Conservation (phyloP, 2,888 invertebrate species). For the Stenurella melanura region DNA sequence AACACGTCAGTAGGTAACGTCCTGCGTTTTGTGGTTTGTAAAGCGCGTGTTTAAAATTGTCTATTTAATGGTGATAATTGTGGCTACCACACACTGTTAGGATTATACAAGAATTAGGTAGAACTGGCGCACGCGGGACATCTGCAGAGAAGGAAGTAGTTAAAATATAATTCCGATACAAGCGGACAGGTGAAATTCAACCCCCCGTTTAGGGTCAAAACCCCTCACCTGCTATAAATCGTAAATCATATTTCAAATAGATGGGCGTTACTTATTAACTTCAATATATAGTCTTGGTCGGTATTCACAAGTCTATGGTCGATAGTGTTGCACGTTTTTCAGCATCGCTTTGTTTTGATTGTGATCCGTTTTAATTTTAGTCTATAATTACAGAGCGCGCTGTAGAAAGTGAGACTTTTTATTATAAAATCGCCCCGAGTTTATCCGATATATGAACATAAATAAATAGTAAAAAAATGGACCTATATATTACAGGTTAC, state of each 20-base stretch:
- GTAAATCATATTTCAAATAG: slow-evolving; percentile 72
- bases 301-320: slow-evolving; percentile 55
- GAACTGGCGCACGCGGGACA: slow-evolving; percentile 59
- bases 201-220: slow-evolving; percentile 62
- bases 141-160: slow-evolving; percentile 70
- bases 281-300: slow-evolving; percentile 61
- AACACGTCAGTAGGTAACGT: background rate
- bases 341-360: slow-evolving; percentile 62
- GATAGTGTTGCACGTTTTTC: slow-evolving; percentile 56
- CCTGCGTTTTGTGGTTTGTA: slow-evolving; percentile 14
- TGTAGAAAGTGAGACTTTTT: slow-evolving; percentile 69
- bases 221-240: slow-evolving; percentile 65
- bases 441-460: slow-evolving; percentile 64
- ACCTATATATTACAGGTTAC: slow-evolving; percentile 68
- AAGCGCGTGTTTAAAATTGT: slow-evolving; percentile 1
- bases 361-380: slow-evolving; percentile 68
- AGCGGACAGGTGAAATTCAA: slow-evolving; percentile 67
- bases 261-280: slow-evolving; percentile 72
- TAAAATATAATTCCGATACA: slow-evolving; percentile 66
- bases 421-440: slow-evolving; percentile 67
- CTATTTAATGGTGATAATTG: slow-evolving; percentile 36
- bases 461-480: slow-evolving; percentile 70
- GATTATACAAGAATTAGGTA: slow-evolving; percentile 8
- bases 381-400: slow-evolving; percentile 69
- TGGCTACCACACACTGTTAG: slow-evolving; percentile 17